Evolutionary conservation across 2,888 invertebrate species (phyloP), one percentile per base, ranked within the genome.

Genomic region (Pammene aurita): DNA sequence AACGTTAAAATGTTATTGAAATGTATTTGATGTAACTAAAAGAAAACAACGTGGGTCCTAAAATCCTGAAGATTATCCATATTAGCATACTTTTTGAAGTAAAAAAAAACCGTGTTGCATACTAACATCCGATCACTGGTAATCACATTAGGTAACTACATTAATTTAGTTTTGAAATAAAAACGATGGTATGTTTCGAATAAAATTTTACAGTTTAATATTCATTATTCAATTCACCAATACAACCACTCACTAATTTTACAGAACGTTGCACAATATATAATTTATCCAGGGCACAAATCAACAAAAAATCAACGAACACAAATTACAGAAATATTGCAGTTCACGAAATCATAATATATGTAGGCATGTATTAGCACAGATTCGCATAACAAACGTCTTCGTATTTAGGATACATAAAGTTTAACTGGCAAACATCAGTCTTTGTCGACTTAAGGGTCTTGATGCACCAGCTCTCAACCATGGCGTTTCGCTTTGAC

Each of bases 321-420:
- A 46, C 11, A 52, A 26, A 13, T 34, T 52, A 26, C 5, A 46
- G 7, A 14, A 46, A 44, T n/a, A 7, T 1, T 10, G 38, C 16
- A 14, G n/a, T 26, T 35, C 50, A 34, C 11, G 34, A 18, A 11
- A 63, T 72, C 60, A 63, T 4, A 2, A 26, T 26, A 26, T 26
- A 4, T 26, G 26, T n/a, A n/a, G n/a, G n/a, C n/a, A n/a, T 5
- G 52, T 52, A 42, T 57, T 56, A 70, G 81, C 72, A 85, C 63
- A 85, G 18, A 67, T 77, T 78, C 0, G 83, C 80, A 66, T 89
- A 89, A 2, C 90, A 89, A 68, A 89, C 90, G 55, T 92, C 91
- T 34, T 71, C 74, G 0, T 41, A 7, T 56, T 71, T 78, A 1
- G 86, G 83, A 5, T 71, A 77, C 72, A 87, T 89, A 77, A 89